phyloP scores from a whole-genome alignment of 2,113 vertebrate genomes.

The Conger conger region DNA sequence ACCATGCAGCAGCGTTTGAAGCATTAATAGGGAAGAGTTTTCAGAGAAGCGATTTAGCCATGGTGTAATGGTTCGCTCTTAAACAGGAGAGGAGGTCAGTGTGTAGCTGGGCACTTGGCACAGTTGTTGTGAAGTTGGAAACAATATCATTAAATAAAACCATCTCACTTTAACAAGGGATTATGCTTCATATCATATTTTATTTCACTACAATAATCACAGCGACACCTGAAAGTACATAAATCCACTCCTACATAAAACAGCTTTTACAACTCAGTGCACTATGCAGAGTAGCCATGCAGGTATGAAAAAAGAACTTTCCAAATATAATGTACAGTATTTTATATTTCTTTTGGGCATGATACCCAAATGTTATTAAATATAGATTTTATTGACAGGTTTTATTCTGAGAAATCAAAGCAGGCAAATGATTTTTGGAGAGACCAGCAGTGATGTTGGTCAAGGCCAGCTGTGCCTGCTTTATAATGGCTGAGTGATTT shows the following conservation, averaged over 20 bases:
- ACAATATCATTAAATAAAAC: neutral
- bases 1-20: neutral
- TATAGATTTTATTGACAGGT: neutral
- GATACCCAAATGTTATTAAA: neutral
- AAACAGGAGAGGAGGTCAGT: conserved; percentile 21
- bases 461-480: neutral
- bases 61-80: conserved; percentile 20
- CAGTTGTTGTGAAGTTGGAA: conserved; percentile 37
- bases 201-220: neutral
- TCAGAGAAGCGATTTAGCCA: conserved; percentile 24
- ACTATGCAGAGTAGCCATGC: neutral
- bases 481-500: neutral
- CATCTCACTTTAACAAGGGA: neutral
- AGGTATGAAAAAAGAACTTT: neutral
- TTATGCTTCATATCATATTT: neutral
- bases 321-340: too few relatives aligned
- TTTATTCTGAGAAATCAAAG: neutral
- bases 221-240: neutral
- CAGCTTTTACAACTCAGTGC: neutral
- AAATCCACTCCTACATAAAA: neutral
- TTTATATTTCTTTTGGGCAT: neutral
- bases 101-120: neutral
- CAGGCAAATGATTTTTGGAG: neutral
- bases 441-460: neutral
- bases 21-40: conserved; percentile 1